Evolutionary conservation across 2,888 invertebrate species (phyloP).

Genomic region (Dicranocentrus wangi): DNA sequence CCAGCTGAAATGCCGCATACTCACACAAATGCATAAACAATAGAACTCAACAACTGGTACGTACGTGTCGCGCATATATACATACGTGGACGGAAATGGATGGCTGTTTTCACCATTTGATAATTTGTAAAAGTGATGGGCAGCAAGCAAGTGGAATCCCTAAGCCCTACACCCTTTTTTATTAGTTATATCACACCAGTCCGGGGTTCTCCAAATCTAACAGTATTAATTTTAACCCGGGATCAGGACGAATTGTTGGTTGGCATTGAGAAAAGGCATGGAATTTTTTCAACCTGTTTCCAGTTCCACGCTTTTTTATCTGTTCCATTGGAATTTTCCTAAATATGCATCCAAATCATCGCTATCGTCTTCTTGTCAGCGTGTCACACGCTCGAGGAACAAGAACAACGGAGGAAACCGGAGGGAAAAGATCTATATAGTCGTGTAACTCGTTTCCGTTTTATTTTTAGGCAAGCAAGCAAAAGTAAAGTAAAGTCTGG

Average conservation of each 20-base stretch:
- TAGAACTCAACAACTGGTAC: too few relatives aligned
- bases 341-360: constrained; percentile 35
- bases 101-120: too few relatives aligned
- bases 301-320: not conserved
- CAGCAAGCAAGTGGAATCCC: too few relatives aligned
- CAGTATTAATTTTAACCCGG: not conserved
- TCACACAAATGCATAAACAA: constrained; percentile 11
- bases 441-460: not conserved
- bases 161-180: too few relatives aligned
- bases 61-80: too few relatives aligned
- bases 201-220: too few relatives aligned
- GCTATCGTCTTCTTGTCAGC: constrained; percentile 14
- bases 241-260: not conserved
- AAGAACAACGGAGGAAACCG: not conserved
- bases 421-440: not conserved
- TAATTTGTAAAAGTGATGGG: too few relatives aligned
- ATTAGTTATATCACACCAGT: too few relatives aligned
- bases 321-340: not conserved
- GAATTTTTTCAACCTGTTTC: not conserved
- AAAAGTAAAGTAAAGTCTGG: not conserved
- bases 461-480: constrained; percentile 49
- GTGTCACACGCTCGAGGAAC: not conserved
- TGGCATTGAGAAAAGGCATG: not conserved
- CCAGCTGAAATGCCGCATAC: not conserved
- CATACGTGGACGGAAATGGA: too few relatives aligned